A percentile compares a stretch with the other conserved stretches of the same genome.
Evolutionary conservation across 2,113 vertebrate species (phyloP).

Genomic region (Sakesphorus luctuosus): DNA sequence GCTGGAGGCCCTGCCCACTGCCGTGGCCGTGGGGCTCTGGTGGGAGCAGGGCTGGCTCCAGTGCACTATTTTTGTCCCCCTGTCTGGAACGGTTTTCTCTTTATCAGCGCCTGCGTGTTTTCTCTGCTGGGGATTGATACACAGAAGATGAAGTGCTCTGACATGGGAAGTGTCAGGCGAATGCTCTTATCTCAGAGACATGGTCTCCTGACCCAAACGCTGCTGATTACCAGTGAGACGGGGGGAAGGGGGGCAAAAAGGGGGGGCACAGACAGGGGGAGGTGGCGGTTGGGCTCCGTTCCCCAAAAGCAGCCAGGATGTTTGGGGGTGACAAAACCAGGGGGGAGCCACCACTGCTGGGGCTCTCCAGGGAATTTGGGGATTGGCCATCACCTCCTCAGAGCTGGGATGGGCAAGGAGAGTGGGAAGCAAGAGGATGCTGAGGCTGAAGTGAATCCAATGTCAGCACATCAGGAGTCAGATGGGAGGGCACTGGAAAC

Average conservation of each 20-base stretch:
- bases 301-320: not conserved
- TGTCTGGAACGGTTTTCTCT: slow-evolving; percentile 81
- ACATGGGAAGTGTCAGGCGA: slow-evolving; percentile 96
- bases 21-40: not conserved
- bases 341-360: not conserved
- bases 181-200: slow-evolving; percentile 86
- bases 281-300: not conserved
- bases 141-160: slow-evolving; percentile 96
- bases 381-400: not conserved
- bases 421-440: not conserved
- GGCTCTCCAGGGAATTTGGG: not conserved
- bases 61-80: slow-evolving; percentile 70
- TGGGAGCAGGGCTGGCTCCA: not conserved
- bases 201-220: slow-evolving; percentile 86
- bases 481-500: not conserved
- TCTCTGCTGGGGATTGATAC: slow-evolving; percentile 96
- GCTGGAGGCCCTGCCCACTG: not conserved
- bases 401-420: not conserved
- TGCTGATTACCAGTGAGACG: slow-evolving; percentile 74
- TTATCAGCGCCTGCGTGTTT: slow-evolving; percentile 92
- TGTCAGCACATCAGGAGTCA: not conserved
- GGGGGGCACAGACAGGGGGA: not conserved
- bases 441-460: not conserved
- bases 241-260: not conserved
- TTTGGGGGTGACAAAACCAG: not conserved